These are phyloP conservation scores for Heteronetta atricapilla DNA, from an alignment of 2,113 vertebrate genomes.

Conservation along the genomic window DNA sequence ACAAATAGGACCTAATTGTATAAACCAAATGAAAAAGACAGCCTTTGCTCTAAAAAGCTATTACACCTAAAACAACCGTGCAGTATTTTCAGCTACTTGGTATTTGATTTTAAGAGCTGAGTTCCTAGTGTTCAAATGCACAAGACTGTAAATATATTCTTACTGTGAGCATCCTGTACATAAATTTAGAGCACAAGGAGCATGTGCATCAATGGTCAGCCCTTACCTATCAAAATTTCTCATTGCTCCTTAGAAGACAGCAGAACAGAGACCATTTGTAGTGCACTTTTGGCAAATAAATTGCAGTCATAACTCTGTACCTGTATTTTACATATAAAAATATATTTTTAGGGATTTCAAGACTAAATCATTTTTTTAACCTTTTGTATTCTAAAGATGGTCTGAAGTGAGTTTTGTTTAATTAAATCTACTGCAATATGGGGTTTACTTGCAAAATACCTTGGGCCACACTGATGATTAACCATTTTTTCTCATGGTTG, in stretches of 20 bases:
- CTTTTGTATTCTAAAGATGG: background rate
- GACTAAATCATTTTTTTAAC: background rate
- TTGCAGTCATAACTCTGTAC: background rate
- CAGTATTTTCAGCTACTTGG: background rate
- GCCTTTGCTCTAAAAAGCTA: slow-evolving; percentile 1
- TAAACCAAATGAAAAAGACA: background rate
- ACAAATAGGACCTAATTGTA: background rate
- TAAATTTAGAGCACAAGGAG: slow-evolving; percentile 24
- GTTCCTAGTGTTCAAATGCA: background rate
- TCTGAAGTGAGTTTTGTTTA: slow-evolving; percentile 26
- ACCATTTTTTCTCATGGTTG: slow-evolving; percentile 5
- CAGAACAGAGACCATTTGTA: background rate
- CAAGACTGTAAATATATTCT: slow-evolving; percentile 4
- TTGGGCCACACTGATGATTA: slow-evolving; percentile 22
- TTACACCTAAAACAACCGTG: background rate
- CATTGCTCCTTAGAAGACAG: background rate
- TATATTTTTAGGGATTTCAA: background rate
- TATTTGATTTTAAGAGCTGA: background rate
- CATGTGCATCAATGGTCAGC: background rate
- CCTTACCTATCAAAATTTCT: background rate
- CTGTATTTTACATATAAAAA: background rate
- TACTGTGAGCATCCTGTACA: background rate
- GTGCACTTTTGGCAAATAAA: background rate
- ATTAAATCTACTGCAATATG: slow-evolving; percentile 21
- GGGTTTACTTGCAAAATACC: slow-evolving; percentile 61